These are phyloP conservation scores for Calameuta pallipes DNA, from an alignment of 2,888 invertebrate genomes.

Conservation along the genomic window DNA sequence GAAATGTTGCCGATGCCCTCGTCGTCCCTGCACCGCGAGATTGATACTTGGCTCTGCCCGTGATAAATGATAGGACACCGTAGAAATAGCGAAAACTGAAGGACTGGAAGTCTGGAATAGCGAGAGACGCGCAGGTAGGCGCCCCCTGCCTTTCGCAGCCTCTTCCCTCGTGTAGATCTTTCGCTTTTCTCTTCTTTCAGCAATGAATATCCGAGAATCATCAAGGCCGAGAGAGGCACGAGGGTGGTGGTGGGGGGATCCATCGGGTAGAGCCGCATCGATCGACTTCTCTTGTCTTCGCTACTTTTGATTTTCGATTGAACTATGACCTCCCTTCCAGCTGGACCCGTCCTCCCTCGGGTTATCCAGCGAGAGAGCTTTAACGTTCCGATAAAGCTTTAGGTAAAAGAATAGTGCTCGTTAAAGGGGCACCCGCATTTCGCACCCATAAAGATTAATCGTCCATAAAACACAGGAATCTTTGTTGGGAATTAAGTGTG, in stretches of 20 bases:
- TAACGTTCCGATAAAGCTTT: constrained; percentile 16
- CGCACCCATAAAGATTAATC: constrained; percentile 19
- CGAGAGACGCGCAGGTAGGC: too few relatives aligned
- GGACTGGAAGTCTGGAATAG: not conserved
- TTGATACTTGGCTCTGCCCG: constrained; percentile 7
- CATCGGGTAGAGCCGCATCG: too few relatives aligned
- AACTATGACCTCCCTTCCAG: not conserved
- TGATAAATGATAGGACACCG: not conserved
- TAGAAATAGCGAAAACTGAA: not conserved
- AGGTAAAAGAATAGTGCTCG: constrained; percentile 10
- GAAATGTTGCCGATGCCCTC: not conserved
- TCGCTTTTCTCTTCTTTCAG: too few relatives aligned
- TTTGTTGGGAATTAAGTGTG: constrained; percentile 17
- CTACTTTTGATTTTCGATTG: too few relatives aligned
- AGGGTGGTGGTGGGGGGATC: too few relatives aligned
- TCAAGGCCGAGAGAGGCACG: too few relatives aligned
- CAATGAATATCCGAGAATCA: too few relatives aligned
- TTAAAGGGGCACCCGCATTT: constrained; percentile 21
- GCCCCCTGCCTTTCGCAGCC: too few relatives aligned
- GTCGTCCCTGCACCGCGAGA: constrained; percentile 4
- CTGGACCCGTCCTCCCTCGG: not conserved
- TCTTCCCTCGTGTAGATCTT: too few relatives aligned
- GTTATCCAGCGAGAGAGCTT: constrained; percentile 7
- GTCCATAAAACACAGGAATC: constrained; percentile 17
- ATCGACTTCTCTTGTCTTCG: too few relatives aligned